Base-by-base conservation (phyloP, 2,888 invertebrate species). In the Saturnia japonica region DNA sequence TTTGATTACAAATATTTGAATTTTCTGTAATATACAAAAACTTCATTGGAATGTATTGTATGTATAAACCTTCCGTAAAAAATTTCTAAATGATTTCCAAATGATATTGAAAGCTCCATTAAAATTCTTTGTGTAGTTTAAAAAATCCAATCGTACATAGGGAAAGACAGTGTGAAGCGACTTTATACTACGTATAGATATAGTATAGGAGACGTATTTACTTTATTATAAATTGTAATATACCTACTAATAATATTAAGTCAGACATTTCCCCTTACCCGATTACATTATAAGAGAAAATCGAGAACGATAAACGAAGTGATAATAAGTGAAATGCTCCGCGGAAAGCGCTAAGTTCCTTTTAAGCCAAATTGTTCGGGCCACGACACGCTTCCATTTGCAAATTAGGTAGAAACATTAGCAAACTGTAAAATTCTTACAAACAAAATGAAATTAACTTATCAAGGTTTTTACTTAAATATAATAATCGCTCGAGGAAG, bases 301-400 rank as follows among this genome's bases (percentile, higher is more conserved):
- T n/a, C 64, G 19, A 40, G 64, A 34, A 40, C 64, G 40, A 40
- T 64, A 19, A 40, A 64, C 40, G 40, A 40, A 64, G 40, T 40
- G 64, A 64, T 64, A 64, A 64, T 64, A 64, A 64, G n/a, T 40
- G 19, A 40, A 64, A 19, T 22, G 64, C 4, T 64, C 64, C 3
- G 34, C 62, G 62, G n/a, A 64, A 40, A 34, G 82, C 81, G 84
- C 87, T 86, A 86, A 90, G 87, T 85, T 86, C 83, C 87, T 87
- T 87, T 90, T 91, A 91, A 91, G 91, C 91, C 88, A 89, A 92
- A 91, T 91, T 88, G 89, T 87, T 84, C 81, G 81, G 88, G 91
- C 89, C 86, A 88, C 89, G 89, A 89, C 91, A 89, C 88, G 88
- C 83, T 85, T 89, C 92, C 93, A 93, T 93, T 93, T 93, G 91